These are phyloP conservation scores for Stegostoma tigrinum DNA, from an alignment of 2,113 vertebrate genomes.

Conservation along the genomic window DNA sequence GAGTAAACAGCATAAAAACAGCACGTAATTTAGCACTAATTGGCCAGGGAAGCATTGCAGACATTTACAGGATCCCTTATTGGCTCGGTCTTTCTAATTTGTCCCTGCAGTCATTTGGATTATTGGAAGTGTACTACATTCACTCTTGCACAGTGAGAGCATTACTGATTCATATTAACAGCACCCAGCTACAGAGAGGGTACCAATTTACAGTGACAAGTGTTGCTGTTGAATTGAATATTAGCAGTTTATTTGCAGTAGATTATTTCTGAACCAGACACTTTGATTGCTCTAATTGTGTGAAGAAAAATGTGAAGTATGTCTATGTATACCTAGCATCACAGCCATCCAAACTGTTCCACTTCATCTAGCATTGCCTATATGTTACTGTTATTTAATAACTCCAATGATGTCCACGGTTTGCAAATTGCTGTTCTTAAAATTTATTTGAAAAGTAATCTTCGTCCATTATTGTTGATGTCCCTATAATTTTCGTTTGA, in stretches of 20 bases:
- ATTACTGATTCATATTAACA: constrained; percentile 27
- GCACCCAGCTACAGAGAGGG: background rate
- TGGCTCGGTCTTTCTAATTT: background rate
- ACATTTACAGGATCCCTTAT: background rate
- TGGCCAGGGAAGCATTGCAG: background rate
- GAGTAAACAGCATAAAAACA: background rate
- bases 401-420: background rate
- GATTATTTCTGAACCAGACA: background rate
- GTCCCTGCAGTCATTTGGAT: background rate
- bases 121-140: constrained; percentile 5
- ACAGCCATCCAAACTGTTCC: background rate
- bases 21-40: constrained; percentile 27
- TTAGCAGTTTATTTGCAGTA: background rate
- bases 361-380: background rate
- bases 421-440: background rate
- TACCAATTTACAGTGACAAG: constrained; percentile 24
- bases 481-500: background rate
- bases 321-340: background rate
- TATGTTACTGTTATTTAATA: background rate
- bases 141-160: background rate
- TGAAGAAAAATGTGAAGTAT: background rate
- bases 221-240: constrained; percentile 6
- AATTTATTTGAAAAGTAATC: background rate
- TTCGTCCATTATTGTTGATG: background rate
- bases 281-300: background rate